Base-by-base conservation (phyloP, 1,140 invertebrate species). In the Bombus waltoni region DNA sequence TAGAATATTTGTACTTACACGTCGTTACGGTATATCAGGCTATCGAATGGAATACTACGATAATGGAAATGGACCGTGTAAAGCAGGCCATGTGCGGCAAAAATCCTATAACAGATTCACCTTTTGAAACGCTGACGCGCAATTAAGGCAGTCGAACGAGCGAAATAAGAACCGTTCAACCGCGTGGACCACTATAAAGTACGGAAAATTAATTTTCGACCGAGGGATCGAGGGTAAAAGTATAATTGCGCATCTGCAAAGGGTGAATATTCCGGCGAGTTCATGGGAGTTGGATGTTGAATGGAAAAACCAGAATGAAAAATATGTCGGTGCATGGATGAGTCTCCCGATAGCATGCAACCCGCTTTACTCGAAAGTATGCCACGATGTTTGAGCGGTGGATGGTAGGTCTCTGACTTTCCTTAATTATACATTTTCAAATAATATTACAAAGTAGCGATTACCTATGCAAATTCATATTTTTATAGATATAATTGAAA, bases 341-440 rank as follows among this genome's bases (percentile, higher is more conserved):
- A 10, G 76, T 28, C 18, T 13, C 76, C 42, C 22, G 57, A 62
- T 18, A 25, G 3, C 59, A 44, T 4, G 76, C 76, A 78, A 78
- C 76, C 76, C 38, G 76, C 32, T 65, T 65, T 25, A 32, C 76
- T 6, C n/a, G 40, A 25, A 79, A 66, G 62, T 66, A 32, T 66
- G 40, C 62, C 40, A 11, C n/a, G 10, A 66, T 35, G n/a, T 28
- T 44, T 22, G n/a, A 13, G 18, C 18, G 3, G 57, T n/a, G 22
- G 22, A 25, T 59, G 28, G 40, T 40, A 10, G 28, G 3, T 28
- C 3, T n/a, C 35, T 40, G 18, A n/a, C 13, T 62, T 57, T 57
- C 40, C 5, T 35, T 2, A 35, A 6, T 18, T 18, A 35, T 22
- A 53, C 47, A 53, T 53, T 53, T 53, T 53, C 18, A 22, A 53